A percentile compares a stretch with the other conserved stretches of the same genome.
Conservation (phyloP, 30 jellyfish, hydroid and myxozoan genomes). For the Aurelia sp. region DNA sequence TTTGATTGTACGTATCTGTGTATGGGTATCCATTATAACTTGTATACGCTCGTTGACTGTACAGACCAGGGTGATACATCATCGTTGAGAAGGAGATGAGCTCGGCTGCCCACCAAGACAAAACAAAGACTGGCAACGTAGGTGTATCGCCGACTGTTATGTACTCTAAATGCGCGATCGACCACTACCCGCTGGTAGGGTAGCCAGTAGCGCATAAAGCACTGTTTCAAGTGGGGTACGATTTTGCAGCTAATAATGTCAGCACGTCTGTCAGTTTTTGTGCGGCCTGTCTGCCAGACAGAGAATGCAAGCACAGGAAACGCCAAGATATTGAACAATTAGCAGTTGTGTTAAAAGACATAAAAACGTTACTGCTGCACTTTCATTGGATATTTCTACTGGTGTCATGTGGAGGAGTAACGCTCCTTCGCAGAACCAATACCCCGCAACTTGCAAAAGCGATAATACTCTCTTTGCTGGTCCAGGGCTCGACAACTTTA, state of each 20-base stretch:
- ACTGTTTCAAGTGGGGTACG: conserved; percentile 60
- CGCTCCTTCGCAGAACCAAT: conserved; percentile 1
- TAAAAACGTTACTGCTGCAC: conserved; percentile 47
- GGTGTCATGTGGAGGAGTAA: conserved; percentile 31
- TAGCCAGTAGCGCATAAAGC: conserved; percentile 35
- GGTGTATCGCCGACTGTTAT: conserved; percentile 45
- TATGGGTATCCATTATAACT: conserved; percentile 49
- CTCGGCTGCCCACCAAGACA: conserved; percentile 6
- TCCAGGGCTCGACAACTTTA: no score
- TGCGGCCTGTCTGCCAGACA: conserved; percentile 79
- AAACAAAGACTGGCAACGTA: conserved; percentile 51
- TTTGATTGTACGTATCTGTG: conserved; percentile 26
- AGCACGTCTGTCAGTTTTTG: conserved; percentile 72
- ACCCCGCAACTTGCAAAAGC: background rate
- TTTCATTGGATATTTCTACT: background rate
- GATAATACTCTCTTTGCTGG: background rate
- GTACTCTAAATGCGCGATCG: conserved; percentile 38
- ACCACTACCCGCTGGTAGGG: conserved; percentile 79
- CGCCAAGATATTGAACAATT: conserved; percentile 33
- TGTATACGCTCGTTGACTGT: conserved; percentile 53
- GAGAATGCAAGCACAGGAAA: conserved; percentile 74
- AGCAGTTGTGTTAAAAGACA: conserved; percentile 38
- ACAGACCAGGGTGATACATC: conserved; percentile 66
- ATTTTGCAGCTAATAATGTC: conserved; percentile 63
- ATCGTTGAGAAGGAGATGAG: background rate